Evolutionary conservation across 2,113 vertebrate genomes (phyloP).

Genomic region (Oreochromis aureus): DNA sequence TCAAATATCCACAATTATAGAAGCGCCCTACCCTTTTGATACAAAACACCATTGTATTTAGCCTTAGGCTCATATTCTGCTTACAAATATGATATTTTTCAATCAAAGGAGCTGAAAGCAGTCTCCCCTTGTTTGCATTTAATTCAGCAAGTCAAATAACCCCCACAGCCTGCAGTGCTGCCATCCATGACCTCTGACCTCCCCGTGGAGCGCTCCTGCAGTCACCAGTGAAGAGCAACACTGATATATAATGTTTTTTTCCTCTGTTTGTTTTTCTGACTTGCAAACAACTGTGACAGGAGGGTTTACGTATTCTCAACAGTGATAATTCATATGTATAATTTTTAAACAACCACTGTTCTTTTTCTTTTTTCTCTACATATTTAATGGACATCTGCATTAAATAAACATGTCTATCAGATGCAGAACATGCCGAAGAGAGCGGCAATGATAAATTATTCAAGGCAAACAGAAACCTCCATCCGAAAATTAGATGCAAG

Average conservation of each 20-base stretch:
- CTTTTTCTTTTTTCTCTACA: neutral
- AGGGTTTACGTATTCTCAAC: neutral
- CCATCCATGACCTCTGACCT: conserved; percentile 7
- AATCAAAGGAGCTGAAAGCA: neutral
- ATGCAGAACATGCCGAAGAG: conserved; percentile 17
- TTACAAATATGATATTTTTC: neutral
- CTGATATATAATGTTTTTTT: neutral
- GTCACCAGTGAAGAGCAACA: neutral
- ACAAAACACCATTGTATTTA: neutral
- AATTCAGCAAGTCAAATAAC: neutral
- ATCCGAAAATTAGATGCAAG: conserved; percentile 6
- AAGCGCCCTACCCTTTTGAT: neutral
- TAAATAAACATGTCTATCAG: conserved; percentile 41
- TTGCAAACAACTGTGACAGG: neutral
- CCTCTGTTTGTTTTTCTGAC: neutral
- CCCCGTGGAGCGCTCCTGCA: neutral
- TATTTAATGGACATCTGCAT: conserved; percentile 17
- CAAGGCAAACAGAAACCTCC: conserved; percentile 29
- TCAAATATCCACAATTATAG: neutral
- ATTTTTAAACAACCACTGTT: neutral
- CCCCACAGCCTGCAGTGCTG: neutral
- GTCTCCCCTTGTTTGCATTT: neutral
- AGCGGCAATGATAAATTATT: conserved; percentile 26
- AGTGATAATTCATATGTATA: neutral
- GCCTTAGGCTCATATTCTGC: neutral